A percentile compares a stretch with the other conserved stretches of the same genome.
These are phyloP conservation scores for Bambusicola thoracicus DNA, from an alignment of 2,113 vertebrate genomes.

Conservation along the genomic window DNA sequence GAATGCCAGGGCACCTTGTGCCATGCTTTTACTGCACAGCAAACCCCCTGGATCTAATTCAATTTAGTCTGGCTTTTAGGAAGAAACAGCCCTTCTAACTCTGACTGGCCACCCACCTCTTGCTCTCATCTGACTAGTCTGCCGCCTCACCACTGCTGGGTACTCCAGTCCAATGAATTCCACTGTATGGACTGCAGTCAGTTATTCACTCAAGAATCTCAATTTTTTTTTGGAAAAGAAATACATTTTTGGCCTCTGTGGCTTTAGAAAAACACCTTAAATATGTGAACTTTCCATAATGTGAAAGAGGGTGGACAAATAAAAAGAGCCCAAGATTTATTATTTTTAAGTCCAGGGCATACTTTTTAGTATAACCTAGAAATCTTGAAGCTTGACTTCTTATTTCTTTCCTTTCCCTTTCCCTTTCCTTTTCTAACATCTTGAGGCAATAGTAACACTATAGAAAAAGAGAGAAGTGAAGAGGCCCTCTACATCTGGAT, in stretches of 20 bases:
- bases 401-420: not conserved
- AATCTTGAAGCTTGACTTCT: not conserved
- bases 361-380: not conserved
- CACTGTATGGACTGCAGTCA: not conserved
- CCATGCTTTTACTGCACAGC: rapidly evolving
- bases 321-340: not conserved
- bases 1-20: not conserved
- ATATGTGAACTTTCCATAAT: rapidly evolving
- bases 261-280: not conserved
- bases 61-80: not conserved
- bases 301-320: not conserved
- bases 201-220: not conserved
- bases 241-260: not conserved
- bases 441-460: not conserved
- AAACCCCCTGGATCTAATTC: not conserved
- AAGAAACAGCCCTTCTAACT: not conserved
- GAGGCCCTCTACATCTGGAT: not conserved
- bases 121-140: not conserved
- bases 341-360: not conserved
- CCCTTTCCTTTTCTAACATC: not conserved
- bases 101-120: not conserved
- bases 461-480: not conserved
- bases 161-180: not conserved
- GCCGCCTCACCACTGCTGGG: not conserved
- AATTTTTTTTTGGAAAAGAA: not conserved